phyloP scores from a whole-genome alignment of 2,888 invertebrate genomes.

The Disparrhopalites patrizii region DNA sequence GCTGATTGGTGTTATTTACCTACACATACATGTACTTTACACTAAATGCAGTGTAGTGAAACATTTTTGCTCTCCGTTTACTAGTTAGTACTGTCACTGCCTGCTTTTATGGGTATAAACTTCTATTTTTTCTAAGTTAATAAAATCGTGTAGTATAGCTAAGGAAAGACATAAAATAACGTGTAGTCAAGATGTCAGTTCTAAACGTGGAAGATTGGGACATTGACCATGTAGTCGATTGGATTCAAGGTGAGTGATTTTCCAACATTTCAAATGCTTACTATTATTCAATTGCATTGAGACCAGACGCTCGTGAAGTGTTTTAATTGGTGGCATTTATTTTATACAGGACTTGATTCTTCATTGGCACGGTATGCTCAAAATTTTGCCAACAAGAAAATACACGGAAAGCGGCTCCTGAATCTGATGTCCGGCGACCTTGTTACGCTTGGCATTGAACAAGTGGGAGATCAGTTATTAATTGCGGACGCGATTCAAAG shows the following conservation, averaged over 20 bases:
- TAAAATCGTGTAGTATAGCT: too few relatives aligned
- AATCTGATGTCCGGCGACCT: conserved; percentile 40
- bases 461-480: conserved; percentile 43
- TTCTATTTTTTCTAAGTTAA: too few relatives aligned
- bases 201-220: conserved; percentile 39
- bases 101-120: too few relatives aligned
- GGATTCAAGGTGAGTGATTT: conserved; percentile 34
- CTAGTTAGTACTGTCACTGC: too few relatives aligned
- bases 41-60: too few relatives aligned
- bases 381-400: conserved; percentile 26
- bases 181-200: conserved; percentile 33
- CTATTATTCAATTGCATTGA: neutral
- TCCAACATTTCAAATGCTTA: neutral
- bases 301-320: neutral
- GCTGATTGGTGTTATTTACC: too few relatives aligned
- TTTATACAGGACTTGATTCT: conserved; percentile 34
- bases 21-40: too few relatives aligned
- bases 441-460: conserved; percentile 28
- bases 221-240: conserved; percentile 38
- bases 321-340: neutral
- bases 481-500: conserved; percentile 40
- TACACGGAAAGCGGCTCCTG: conserved; percentile 35
- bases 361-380: conserved; percentile 31
- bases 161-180: too few relatives aligned
- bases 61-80: too few relatives aligned